Evolutionary conservation across 1,140 invertebrate genomes (phyloP), one percentile per base, ranked within the genome.

Genomic region (Drosophila kurseongensis): DNA sequence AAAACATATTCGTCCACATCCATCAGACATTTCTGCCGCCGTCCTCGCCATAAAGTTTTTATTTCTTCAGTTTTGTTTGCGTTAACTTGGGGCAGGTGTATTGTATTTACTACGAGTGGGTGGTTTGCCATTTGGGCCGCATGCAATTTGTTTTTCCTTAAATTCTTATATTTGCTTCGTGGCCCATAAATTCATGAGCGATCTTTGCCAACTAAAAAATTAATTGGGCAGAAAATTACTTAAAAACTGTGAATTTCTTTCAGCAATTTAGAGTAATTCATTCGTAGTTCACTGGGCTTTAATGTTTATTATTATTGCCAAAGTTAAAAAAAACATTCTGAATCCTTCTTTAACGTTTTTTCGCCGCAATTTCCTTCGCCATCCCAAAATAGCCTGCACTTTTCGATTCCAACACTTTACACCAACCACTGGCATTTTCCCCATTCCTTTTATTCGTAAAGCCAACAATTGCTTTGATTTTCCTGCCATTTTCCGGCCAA

Each of bases 381-480:
- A 23, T 23, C 16, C 23, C 5, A 6, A 12, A 45, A 23, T 45
- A 10, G 44, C 10, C 16, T 44, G 42, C 14, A 18, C 10, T 29
- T 27, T 68, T 32, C 6, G 13, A 36, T 14, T 10, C 40, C 45
- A 14, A 18, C 59, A 38, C 23, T 65, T 63, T 45, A 12, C 42
- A 6, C 36, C 27, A 23, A 8, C 38, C 60, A 44, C 47, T 38
- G 32, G 38, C 23, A 32, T 67, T 48, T 62, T 42, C 9, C n/a
- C 7, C 12, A 8, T 57, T 69, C 51, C 18, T 69, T 66, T 69
- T 29, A 57, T 50, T 32, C 32, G 36, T 12, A 36, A 71, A 50
- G n/a, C 68, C 66, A 72, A 71, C 65, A 71, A 71, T 75, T 45
- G 68, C 78, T 69, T 69, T 75, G 78, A 80, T 79, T 75, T 78